These are phyloP conservation scores for Pteria penguin DNA, from an alignment of 2,888 invertebrate species.

Conservation along the genomic window DNA sequence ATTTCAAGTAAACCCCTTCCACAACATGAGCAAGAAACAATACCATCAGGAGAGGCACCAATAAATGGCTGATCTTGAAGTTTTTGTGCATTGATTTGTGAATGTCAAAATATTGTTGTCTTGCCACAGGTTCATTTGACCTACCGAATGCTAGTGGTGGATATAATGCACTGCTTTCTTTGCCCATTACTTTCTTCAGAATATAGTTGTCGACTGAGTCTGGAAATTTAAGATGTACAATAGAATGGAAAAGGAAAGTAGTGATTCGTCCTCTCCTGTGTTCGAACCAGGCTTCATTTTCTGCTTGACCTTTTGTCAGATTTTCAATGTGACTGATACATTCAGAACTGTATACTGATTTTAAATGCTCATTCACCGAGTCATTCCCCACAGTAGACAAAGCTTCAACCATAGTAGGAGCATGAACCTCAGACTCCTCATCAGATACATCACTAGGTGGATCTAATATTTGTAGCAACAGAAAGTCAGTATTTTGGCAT, in stretches of 20 bases:
- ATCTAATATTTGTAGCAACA: too few relatives aligned
- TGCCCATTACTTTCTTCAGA: constrained; percentile 3
- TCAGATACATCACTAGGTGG: too few relatives aligned
- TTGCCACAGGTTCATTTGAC: constrained; percentile 24
- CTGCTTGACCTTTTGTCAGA: neutral
- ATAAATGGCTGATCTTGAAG: constrained; percentile 5
- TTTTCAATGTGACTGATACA: neutral
- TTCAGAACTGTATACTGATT: neutral
- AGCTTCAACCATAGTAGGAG: too few relatives aligned
- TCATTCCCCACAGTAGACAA: too few relatives aligned
- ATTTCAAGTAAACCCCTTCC: constrained; percentile 23
- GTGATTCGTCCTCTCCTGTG: constrained; percentile 6
- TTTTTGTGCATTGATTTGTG: neutral
- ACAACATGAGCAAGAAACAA: constrained; percentile 20
- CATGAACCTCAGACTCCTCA: too few relatives aligned
- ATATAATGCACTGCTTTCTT: too few relatives aligned
- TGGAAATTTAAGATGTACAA: neutral
- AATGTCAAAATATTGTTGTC: constrained; percentile 5
- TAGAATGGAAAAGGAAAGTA: neutral
- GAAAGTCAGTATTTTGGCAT: too few relatives aligned
- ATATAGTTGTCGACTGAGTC: constrained; percentile 11
- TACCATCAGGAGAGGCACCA: constrained; percentile 27
- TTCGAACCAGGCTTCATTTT: neutral
- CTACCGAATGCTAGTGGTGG: too few relatives aligned
- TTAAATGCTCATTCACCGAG: neutral